Base-by-base conservation (phyloP, 1,140 invertebrate genomes). In the Sycobia sp. region DNA sequence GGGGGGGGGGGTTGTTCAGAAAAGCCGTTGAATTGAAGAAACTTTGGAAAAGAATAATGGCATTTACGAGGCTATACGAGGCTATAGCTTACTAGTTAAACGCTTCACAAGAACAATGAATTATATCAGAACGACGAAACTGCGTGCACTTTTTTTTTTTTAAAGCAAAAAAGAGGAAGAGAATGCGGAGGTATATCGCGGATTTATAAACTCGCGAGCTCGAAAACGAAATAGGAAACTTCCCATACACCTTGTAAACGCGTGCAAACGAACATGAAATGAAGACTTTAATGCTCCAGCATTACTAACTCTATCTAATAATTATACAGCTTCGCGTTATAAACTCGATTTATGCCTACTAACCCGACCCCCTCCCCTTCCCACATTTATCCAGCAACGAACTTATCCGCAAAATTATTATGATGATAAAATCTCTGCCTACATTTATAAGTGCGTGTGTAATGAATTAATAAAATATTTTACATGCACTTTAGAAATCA, bases 341-440 rank as follows among this genome's bases (percentile, higher is more conserved):
- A 56, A 61, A 60, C 41, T 65, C 53, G 62, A 55, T 65, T 32
- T 53, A 59, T 61, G 18, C 25, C 43, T n/a, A n/a, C n/a, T n/a
- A n/a, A n/a, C n/a, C n/a, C n/a, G n/a, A n/a, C n/a, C n/a, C n/a
- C n/a, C n/a, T n/a, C n/a, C n/a, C n/a, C n/a, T n/a, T n/a, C n/a
- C n/a, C n/a, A n/a, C 16, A 62, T 54, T 54, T 54, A 16, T 11
- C 32, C 10, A 8, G 34, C 23, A n/a, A 18, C 32, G 20, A 53
- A 2, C 13, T 34, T 38, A 18, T 23, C 16, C 20, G 23, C 38
- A 32, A 38, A 53, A 53, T 14, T 53, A 49, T 53, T 53, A 38
- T 23, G 49, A 38, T 53, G 38, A 38, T 38, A 38, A 32, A 53
- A 49, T 49, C 32, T 49, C 18, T 20, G 47, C 20, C 47, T 36